phyloP scores from a whole-genome alignment of 1,140 invertebrate species.

The Drosophila mojavensis region DNA sequence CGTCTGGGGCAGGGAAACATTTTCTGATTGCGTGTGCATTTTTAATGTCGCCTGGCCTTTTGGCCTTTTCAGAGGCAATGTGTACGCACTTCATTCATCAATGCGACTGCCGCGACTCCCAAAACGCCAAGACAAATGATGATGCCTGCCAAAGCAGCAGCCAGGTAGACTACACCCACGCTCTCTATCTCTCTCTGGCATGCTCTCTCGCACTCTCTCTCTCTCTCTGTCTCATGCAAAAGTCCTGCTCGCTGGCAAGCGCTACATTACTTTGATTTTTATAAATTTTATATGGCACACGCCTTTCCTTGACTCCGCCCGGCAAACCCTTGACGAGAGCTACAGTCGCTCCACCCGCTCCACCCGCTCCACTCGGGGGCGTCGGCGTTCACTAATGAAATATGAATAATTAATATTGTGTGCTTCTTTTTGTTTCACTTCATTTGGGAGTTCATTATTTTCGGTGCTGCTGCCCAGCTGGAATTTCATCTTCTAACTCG shows the following conservation, averaged over 20 bases:
- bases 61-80: conserved; percentile 49
- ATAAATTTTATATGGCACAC: conserved; percentile 76
- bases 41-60: conserved; percentile 72
- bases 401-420: conserved; percentile 78
- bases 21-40: conserved; percentile 81
- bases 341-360: neutral
- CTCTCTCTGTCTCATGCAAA: conserved; percentile 19
- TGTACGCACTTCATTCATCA: conserved; percentile 79
- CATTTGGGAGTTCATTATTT: conserved; percentile 79
- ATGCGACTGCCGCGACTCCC: conserved; percentile 43
- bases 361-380: neutral
- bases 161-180: conserved; percentile 4
- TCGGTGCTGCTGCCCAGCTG: conserved; percentile 51
- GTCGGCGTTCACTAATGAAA: conserved; percentile 70
- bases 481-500: conserved; percentile 18
- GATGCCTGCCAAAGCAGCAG: conserved; percentile 54
- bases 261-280: conserved; percentile 73
- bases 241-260: conserved; percentile 16
- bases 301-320: conserved; percentile 37
- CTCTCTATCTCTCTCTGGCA: conserved; percentile 15
- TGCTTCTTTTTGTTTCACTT: conserved; percentile 74
- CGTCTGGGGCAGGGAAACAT: conserved; percentile 52
- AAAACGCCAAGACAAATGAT: conserved; percentile 73
- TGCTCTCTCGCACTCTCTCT: conserved; percentile 31
- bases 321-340: conserved; percentile 3